Conservation (phyloP, 2,888 invertebrate genomes). For the Orchesellides sinensis region DNA sequence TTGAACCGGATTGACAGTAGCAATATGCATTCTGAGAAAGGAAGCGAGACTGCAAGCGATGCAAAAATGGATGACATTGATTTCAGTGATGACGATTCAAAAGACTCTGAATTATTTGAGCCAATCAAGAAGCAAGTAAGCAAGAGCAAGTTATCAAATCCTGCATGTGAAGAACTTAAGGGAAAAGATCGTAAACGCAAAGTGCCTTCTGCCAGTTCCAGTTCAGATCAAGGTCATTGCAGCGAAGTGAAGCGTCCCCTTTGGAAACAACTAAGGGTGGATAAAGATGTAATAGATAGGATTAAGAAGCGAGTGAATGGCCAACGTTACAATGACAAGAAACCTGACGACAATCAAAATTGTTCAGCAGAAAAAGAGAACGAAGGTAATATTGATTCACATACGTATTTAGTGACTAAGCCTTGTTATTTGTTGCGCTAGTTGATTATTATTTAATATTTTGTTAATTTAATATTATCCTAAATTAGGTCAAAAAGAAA, state of each 20-base stretch:
- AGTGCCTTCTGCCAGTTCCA: not conserved
- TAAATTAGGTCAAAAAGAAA: no score
- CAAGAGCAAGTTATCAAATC: not conserved
- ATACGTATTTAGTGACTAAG: no score
- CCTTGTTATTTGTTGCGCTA: no score
- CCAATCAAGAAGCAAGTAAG: constrained; percentile 10
- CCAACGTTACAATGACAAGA: not conserved
- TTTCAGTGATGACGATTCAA: not conserved
- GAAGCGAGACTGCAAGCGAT: no score
- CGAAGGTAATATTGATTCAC: no score
- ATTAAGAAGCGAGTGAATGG: not conserved
- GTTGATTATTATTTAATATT: no score
- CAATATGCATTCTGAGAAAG: no score
- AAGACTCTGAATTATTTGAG: not conserved
- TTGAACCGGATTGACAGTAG: not conserved
- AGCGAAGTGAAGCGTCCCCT: not conserved
- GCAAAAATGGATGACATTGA: no score
- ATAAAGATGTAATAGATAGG: not conserved
- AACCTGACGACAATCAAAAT: no score
- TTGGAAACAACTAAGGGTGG: not conserved
- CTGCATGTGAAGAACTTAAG: constrained; percentile 9
- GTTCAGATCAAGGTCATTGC: not conserved
- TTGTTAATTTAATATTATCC: no score
- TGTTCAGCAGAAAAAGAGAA: no score
- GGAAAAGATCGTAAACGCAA: constrained; percentile 5